These are phyloP conservation scores for Dinomys branickii DNA, from an alignment of 2,113 vertebrate species.

Conservation along the genomic window DNA sequence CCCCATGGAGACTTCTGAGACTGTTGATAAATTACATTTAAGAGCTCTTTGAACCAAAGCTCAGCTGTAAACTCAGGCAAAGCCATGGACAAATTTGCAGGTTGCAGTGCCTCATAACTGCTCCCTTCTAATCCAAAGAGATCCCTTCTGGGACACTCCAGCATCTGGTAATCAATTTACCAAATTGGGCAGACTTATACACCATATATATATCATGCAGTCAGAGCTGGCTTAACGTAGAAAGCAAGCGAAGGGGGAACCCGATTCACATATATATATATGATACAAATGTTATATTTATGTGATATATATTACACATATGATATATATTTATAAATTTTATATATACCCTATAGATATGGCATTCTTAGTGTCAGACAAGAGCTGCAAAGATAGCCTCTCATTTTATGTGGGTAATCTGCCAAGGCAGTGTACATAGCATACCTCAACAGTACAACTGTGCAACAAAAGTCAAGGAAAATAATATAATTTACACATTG, in stretches of 20 bases:
- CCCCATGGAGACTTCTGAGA: slow-evolving; percentile 57
- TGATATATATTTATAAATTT: too few species aligned
- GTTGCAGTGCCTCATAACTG: slow-evolving; percentile 52
- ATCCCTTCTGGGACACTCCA: slow-evolving; percentile 54
- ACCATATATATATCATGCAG: neutral
- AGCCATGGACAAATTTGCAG: slow-evolving; percentile 70
- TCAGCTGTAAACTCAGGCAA: slow-evolving; percentile 73
- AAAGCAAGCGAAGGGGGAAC: neutral
- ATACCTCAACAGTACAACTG: neutral
- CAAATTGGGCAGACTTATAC: slow-evolving; percentile 49
- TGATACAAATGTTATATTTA: too few species aligned
- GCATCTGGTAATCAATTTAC: slow-evolving; percentile 47
- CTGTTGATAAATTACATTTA: slow-evolving; percentile 76
- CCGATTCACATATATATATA: neutral
- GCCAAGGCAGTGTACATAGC: neutral
- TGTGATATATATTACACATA: too few species aligned
- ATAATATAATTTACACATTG: neutral
- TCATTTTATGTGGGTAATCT: neutral
- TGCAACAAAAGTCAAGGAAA: neutral
- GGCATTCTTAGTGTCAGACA: neutral
- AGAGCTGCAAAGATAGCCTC: neutral
- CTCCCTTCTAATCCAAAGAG: slow-evolving; percentile 60
- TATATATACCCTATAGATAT: neutral
- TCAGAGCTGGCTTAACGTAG: neutral
- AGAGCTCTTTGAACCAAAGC: slow-evolving; percentile 60